Base-by-base conservation (phyloP, 1,140 invertebrate genomes). In the Drosophila yakuba region DNA sequence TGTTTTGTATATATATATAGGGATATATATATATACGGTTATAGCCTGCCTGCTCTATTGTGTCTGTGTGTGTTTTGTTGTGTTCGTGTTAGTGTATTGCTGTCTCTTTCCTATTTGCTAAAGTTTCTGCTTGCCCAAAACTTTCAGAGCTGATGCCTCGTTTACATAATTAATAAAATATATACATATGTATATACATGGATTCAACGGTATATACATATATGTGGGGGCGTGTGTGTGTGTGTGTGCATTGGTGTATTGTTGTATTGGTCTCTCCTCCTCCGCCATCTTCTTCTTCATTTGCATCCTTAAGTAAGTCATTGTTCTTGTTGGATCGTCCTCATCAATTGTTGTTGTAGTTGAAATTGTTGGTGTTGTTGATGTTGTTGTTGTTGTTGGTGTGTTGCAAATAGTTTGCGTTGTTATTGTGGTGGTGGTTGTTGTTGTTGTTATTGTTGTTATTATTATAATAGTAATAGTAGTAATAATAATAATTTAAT, bases 401-500 rank as follows among this genome's bases (percentile, higher is more conserved):
- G 76, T 47, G 72, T 20, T 73, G 61, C 55, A 54, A 74, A 59
- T 41, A 63, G 67, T 55, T 78, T 68, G 60, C 51, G 67, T 47
- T 81, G 62, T 11, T 80, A 68, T 35, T 89, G 64, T 52, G 75
- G 59, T 52, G 84, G 68, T 52, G 75, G 59, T 52, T 84, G 68
- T 80, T 91, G 71, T 71, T 88, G 73, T 78, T 80, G 61, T 82
- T 84, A 58, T 91, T 84, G 71, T 91, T 85, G 71, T 89, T 85
- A 91, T 83, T 90, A 75, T 91, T 83, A 73, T 91, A 90, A 61
- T 91, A 91, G 80, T 91, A 90, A 86, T 92, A 90, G 78, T 92
- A 92, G 63, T 86, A 92, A 88, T 92, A 92, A 90, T 91, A 92
- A 84, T 91, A 91, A 83, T 91, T 91, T 91, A 91, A 91, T 83